These are phyloP conservation scores for Pachyramphus minor DNA, from an alignment of 2,113 vertebrate species.

Conservation along the genomic window DNA sequence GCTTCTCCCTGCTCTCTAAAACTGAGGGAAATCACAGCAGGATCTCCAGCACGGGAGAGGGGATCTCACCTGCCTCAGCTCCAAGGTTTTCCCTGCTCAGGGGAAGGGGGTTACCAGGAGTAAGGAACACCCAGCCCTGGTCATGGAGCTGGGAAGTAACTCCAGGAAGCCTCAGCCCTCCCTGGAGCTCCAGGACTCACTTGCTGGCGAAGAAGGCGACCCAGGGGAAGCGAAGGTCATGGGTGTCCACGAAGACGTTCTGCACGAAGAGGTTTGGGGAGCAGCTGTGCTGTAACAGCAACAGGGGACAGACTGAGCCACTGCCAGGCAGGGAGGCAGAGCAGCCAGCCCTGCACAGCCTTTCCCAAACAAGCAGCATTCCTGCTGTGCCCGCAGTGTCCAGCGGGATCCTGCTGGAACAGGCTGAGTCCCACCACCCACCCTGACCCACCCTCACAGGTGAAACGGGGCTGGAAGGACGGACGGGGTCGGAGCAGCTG, in stretches of 20 bases:
- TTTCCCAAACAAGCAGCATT: neutral
- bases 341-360: neutral
- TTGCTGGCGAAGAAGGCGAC: slow-evolving; percentile 99
- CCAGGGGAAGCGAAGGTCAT: slow-evolving; percentile 96
- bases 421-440: neutral
- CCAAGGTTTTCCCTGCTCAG: neutral
- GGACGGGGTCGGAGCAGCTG: neutral
- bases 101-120: neutral
- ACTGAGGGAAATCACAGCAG: accelerated
- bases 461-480: neutral
- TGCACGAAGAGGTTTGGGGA: slow-evolving; percentile 98
- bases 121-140: neutral
- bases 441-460: neutral
- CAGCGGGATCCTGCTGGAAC: neutral
- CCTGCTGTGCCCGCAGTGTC: accelerated
- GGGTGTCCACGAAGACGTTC: slow-evolving; percentile 97
- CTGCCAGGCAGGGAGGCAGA: neutral
- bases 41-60: accelerated
- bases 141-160: too few relatives aligned
- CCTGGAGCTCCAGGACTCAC: slow-evolving; percentile 65
- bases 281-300: slow-evolving; percentile 83
- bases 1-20: neutral
- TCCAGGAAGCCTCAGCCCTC: neutral
- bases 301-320: neutral
- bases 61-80: neutral